A percentile compares a stretch with the other conserved stretches of the same genome.
Conservation (phyloP, 1,140 invertebrate genomes). For the Pentalonia nigronervosa region DNA sequence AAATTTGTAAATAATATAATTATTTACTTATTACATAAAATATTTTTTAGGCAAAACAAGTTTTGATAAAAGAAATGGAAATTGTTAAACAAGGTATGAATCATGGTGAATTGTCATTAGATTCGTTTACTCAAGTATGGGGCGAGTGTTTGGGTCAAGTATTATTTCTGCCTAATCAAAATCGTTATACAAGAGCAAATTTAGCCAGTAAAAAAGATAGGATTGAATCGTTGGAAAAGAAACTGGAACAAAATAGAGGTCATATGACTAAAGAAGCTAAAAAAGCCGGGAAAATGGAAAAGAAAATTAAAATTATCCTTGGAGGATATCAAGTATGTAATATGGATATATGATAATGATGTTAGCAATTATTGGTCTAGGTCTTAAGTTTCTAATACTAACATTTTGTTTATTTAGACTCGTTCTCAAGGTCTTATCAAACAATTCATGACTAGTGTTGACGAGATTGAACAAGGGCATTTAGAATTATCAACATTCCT, state of each 20-base stretch:
- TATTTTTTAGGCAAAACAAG: conserved; percentile 68
- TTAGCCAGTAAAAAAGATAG: conserved; percentile 95
- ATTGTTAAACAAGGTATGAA: conserved; percentile 92
- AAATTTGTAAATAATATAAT: not conserved
- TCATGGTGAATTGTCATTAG: conserved; percentile 90
- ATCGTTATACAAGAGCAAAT: conserved; percentile 91
- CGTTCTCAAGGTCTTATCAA: conserved; percentile 88
- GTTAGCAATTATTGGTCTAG: not conserved
- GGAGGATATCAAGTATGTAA: conserved; percentile 82
- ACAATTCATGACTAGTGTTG: conserved; percentile 79
- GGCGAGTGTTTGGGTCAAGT: conserved; percentile 92
- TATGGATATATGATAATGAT: not conserved
- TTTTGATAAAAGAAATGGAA: conserved; percentile 85
- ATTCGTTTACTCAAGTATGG: conserved; percentile 95
- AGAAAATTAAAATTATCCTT: conserved; percentile 93
- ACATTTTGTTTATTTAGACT: conserved; percentile 66
- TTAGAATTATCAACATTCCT: conserved; percentile 93
- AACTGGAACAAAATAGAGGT: conserved; percentile 88
- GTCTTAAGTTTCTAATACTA: conserved; percentile 24
- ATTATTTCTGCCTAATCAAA: conserved; percentile 85
- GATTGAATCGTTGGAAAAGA: conserved; percentile 90
- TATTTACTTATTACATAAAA: not conserved
- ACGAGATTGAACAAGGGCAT: conserved; percentile 70
- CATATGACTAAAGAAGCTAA: conserved; percentile 97
- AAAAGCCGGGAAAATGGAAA: conserved; percentile 95